These are phyloP conservation scores for Natrix natrix DNA, from an alignment of 2,797 vertebrate species.

Conservation along the genomic window DNA sequence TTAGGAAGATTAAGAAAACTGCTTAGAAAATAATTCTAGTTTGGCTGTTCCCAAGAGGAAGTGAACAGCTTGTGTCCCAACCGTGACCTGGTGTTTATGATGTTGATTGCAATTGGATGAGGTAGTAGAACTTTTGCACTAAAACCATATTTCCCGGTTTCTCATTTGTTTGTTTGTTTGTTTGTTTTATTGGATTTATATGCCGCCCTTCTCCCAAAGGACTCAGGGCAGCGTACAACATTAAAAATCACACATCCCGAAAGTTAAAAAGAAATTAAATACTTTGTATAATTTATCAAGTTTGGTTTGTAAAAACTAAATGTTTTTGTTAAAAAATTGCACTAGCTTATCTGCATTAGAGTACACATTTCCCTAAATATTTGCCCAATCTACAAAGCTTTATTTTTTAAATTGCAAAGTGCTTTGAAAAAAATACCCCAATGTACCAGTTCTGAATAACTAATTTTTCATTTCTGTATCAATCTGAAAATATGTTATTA, in stretches of 20 bases:
- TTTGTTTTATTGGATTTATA: no score
- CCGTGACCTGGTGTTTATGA: not conserved
- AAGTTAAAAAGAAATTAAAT: no score
- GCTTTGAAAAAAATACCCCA: not conserved
- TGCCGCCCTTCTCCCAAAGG: no score
- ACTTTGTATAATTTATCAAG: not conserved
- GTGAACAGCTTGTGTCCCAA: not conserved
- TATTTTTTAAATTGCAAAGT: not conserved
- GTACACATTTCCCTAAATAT: not conserved
- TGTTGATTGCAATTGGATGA: not conserved
- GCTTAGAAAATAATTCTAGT: not conserved
- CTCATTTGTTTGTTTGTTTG: no score
- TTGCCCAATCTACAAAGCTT: not conserved
- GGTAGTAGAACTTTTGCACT: not conserved
- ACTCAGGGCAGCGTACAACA: no score
- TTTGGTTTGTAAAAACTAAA: not conserved
- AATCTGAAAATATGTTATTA: not conserved
- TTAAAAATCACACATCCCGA: no score
- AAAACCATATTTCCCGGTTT: not conserved
- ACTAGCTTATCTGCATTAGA: not conserved
- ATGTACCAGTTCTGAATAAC: not conserved
- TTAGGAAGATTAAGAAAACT: not conserved
- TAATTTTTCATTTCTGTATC: not conserved
- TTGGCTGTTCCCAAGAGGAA: not conserved
- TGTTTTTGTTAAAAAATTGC: not conserved